phyloP scores from a whole-genome alignment of 2,113 vertebrate species.

The Trichechus manatus region DNA sequence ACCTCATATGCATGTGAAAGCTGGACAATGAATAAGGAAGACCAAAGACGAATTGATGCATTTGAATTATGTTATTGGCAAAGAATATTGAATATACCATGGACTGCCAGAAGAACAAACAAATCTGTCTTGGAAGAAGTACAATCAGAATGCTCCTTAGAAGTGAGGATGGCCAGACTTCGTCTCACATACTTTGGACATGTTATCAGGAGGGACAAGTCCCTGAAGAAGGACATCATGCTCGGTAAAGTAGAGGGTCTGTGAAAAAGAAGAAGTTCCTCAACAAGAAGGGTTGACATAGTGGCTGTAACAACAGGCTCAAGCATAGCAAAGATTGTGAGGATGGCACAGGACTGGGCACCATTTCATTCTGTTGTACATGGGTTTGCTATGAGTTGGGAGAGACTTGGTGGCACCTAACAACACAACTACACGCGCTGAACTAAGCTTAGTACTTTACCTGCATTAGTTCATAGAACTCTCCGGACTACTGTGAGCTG shows the following conservation, averaged over 20 bases:
- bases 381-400: background rate
- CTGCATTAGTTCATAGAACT: background rate
- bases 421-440: background rate
- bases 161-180: background rate
- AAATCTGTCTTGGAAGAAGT: background rate
- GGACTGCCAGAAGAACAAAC: background rate
- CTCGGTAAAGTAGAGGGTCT: background rate
- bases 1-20: background rate
- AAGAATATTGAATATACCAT: background rate
- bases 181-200: background rate
- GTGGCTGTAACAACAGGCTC: background rate
- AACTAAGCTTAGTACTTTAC: background rate
- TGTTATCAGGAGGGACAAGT: background rate
- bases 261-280: background rate
- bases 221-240: background rate
- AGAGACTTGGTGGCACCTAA: background rate
- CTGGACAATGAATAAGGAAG: background rate
- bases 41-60: background rate
- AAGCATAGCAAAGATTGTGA: background rate
- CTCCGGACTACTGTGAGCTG: background rate
- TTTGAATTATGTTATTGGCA: background rate
- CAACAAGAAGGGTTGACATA: background rate
- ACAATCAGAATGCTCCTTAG: background rate
- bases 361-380: background rate
- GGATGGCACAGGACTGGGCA: background rate